Percentiles rank a stretch among this genome's conserved stretches.
Conservation (phyloP, 2,113 vertebrate species). For the Oncorhynchus masou region DNA sequence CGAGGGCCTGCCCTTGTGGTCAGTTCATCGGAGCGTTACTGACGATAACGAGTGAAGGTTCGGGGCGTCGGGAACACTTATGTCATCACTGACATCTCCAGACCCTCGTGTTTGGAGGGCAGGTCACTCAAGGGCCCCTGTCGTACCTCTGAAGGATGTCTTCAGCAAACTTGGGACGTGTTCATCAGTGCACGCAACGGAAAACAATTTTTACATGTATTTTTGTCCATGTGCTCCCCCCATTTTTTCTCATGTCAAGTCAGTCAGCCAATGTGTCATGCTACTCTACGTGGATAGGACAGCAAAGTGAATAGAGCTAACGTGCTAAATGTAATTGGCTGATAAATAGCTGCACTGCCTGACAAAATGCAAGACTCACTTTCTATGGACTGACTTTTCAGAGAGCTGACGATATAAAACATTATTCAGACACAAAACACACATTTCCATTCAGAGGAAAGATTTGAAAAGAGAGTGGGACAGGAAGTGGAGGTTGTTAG, state of each 20-base stretch:
- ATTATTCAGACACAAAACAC: background rate
- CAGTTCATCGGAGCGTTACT: background rate
- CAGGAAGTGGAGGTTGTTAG: conserved; percentile 31
- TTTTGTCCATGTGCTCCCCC: no score
- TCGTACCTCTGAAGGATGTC: no score
- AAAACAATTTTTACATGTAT: no score
- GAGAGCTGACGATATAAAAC: background rate
- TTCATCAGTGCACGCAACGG: no score
- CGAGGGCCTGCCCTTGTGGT: background rate
- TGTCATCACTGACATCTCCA: background rate
- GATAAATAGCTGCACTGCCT: background rate
- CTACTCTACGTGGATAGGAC: background rate
- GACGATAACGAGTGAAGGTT: background rate
- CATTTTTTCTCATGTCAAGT: no score
- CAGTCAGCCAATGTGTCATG: background rate
- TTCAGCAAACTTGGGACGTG: no score
- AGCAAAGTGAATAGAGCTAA: background rate
- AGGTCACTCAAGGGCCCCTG: no score
- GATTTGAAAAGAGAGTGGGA: conserved; percentile 15
- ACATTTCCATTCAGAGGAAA: background rate
- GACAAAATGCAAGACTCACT: background rate
- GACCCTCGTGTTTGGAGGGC: no score
- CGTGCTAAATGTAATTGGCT: background rate
- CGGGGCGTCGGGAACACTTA: background rate
- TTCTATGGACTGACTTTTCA: background rate